Base-by-base conservation (phyloP, 2,888 invertebrate genomes). In the Heliconius aoede region DNA sequence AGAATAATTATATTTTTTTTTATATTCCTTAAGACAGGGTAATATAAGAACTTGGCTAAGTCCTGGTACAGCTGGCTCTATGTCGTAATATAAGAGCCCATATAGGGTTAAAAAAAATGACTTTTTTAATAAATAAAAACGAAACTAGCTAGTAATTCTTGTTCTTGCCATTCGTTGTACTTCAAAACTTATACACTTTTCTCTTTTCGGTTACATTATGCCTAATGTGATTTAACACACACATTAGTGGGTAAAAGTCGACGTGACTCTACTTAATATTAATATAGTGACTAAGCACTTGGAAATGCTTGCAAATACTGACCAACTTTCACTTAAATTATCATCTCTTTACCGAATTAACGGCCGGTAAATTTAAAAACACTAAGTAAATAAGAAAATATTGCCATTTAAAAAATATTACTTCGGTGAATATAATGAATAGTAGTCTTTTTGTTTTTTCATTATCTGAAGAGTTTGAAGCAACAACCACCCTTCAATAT, bases 271-370 rank as follows among this genome's bases (percentile, higher is more conserved):
- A 36, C 15, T 60, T 60, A 72, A 58, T 60, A 72, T 76, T 68
- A 69, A 46, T 77, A 60, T 24, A 62, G 64, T 77, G 77, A 74
- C 73, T 55, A 71, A 77, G 69, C 77, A 77, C 46, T 58, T 74
- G 40, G 65, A 76, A 76, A 69, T 51, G 58, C 26, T 74, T 28
- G 64, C 62, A 71, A 71, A 58, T 65, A 64, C 55, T 55, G 62
- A n/a, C 71, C 71, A 74, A 74, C 68, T 77, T 77, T 77, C 74
- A 77, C 77, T 77, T 69, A 74, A 77, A 71, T 74, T 76, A 73
- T 46, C n/a, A 58, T 72, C 76, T 72, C 73, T 61, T 72, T 73
- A 68, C 72, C 76, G 69, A 73, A 40, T 71, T 77, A 77, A 77
- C 69, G 62, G 64, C 71, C 73, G 55, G 71, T 74, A 77, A 74